phyloP scores from a whole-genome alignment of 1,140 invertebrate genomes.

The Ceratosolen solmsi region DNA sequence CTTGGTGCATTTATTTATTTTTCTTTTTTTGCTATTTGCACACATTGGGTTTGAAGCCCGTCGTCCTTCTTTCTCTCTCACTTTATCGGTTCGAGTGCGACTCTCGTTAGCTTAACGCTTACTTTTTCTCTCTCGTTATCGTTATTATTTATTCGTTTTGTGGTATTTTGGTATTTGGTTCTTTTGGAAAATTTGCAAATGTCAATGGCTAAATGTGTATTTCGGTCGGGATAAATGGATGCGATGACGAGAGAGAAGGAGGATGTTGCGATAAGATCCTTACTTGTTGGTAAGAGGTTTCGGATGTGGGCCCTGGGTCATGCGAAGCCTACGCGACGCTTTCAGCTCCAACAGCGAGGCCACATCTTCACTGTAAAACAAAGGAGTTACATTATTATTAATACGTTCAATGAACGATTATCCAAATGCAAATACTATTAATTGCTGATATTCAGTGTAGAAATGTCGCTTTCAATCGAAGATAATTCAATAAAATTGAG shows the following conservation, averaged over 20 bases:
- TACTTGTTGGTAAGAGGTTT: slow-evolving; percentile 68
- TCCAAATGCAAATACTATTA: no score
- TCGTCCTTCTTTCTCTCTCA: slow-evolving; percentile 31
- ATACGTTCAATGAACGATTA: no score
- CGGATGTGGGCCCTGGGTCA: slow-evolving; percentile 60
- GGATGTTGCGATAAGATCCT: slow-evolving; percentile 60
- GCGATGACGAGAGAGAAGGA: slow-evolving; percentile 51
- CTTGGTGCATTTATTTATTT: no score
- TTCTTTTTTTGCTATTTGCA: background rate
- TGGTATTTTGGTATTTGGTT: background rate
- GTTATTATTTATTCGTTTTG: background rate
- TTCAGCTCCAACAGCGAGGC: slow-evolving; percentile 67
- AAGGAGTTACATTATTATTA: slow-evolving; percentile 5
- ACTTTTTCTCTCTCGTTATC: slow-evolving; percentile 51
- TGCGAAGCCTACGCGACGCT: slow-evolving; percentile 66
- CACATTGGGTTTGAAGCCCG: background rate
- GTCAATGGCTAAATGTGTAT: background rate
- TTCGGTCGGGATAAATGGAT: background rate
- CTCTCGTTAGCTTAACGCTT: background rate
- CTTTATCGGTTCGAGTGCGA: slow-evolving; percentile 11
- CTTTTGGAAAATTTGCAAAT: background rate
- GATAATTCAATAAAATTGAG: no score
- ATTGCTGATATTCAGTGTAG: no score
- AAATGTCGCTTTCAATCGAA: no score
- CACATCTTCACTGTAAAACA: slow-evolving; percentile 66